Evolutionary conservation across 1,140 invertebrate species (phyloP).

Genomic region (Drosophila pectinifera): DNA sequence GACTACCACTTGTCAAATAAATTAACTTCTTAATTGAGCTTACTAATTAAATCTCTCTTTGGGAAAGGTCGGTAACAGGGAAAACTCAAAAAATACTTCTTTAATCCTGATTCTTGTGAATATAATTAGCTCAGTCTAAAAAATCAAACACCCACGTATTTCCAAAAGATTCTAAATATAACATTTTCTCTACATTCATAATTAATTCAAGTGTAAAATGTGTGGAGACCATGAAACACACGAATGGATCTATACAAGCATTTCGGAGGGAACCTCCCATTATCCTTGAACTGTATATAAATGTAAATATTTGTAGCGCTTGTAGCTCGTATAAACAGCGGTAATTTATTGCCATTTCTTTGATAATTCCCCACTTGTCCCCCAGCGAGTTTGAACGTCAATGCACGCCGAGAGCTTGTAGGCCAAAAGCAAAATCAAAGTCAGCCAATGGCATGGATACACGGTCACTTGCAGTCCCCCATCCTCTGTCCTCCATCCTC

Average conservation of each 20-base stretch:
- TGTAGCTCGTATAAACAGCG: conserved; percentile 44
- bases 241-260: conserved; percentile 8
- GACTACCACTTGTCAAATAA: neutral
- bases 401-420: conserved; percentile 49
- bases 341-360: conserved; percentile 75
- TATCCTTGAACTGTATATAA: conserved; percentile 71
- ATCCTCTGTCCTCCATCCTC: conserved; percentile 3
- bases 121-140: conserved; percentile 10
- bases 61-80: neutral
- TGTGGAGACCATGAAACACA: conserved; percentile 28
- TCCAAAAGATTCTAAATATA: conserved; percentile 43
- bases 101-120: conserved; percentile 6
- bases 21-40: neutral
- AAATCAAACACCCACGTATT: conserved; percentile 30
- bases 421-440: conserved; percentile 56
- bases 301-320: conserved; percentile 18
- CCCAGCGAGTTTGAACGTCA: conserved; percentile 65
- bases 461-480: conserved; percentile 34
- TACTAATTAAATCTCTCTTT: neutral
- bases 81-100: neutral
- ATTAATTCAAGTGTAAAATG: conserved; percentile 18
- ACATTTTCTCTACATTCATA: neutral
- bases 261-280: conserved; percentile 12
- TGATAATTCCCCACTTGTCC: conserved; percentile 43
- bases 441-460: conserved; percentile 49